Evolutionary conservation across 2,113 vertebrate species (phyloP).

Genomic region (Tretioscincus oriximinensis): DNA sequence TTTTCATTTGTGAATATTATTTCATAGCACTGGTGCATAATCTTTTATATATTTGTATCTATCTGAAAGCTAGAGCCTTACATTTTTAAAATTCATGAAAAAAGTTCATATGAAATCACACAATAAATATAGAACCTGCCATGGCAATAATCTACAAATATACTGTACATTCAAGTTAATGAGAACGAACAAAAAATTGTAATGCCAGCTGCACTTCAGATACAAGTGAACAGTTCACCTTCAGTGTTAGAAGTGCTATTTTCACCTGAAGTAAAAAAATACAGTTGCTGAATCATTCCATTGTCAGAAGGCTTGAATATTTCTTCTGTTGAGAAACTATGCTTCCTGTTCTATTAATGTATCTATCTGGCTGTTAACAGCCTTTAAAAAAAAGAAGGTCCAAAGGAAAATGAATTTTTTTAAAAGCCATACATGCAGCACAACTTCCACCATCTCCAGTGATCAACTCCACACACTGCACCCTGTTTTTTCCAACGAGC

Average conservation of each 20-base stretch:
- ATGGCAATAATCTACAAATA: slow-evolving; percentile 76
- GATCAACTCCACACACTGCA: slow-evolving; percentile 62
- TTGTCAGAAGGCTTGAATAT: slow-evolving; percentile 56
- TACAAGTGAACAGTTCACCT: slow-evolving; percentile 64
- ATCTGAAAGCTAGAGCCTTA: slow-evolving; percentile 76
- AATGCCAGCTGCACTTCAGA: slow-evolving; percentile 66
- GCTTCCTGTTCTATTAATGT: slow-evolving; percentile 68
- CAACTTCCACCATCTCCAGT: slow-evolving; percentile 54
- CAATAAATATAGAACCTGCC: slow-evolving; percentile 81
- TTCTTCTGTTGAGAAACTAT: slow-evolving; percentile 67
- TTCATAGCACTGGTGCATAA: slow-evolving; percentile 71
- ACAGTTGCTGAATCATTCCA: slow-evolving; percentile 56
- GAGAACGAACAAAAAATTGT: slow-evolving; percentile 52
- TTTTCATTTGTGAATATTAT: slow-evolving; percentile 50
- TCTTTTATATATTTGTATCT: slow-evolving; percentile 55
- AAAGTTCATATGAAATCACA: slow-evolving; percentile 76
- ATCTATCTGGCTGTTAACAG: slow-evolving; percentile 52
- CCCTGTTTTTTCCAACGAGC: slow-evolving; percentile 57
- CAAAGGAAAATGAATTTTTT: slow-evolving; percentile 37
- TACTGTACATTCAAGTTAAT: slow-evolving; percentile 80
- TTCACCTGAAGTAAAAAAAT: slow-evolving; percentile 60
- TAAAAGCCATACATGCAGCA: slow-evolving; percentile 54
- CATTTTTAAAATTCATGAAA: slow-evolving; percentile 74
- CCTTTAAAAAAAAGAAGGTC: slow-evolving; percentile 47
- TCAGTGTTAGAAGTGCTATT: slow-evolving; percentile 76